phyloP scores from a whole-genome alignment of 2,113 vertebrate species.

The Platichthys flesus region DNA sequence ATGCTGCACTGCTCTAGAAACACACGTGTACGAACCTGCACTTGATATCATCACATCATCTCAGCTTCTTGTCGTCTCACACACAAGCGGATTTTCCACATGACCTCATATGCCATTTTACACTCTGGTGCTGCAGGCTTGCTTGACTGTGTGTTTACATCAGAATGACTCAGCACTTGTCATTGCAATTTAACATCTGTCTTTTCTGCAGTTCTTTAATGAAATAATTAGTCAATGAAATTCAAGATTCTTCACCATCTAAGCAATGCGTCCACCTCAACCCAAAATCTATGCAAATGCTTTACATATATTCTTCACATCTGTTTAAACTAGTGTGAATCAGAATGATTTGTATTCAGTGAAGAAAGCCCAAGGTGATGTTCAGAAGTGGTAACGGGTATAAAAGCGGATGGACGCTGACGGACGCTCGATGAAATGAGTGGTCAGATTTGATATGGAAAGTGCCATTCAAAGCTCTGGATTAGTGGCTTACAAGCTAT shows the following conservation, averaged over 20 bases:
- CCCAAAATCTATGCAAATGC: not conserved
- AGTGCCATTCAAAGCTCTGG: conserved; percentile 60
- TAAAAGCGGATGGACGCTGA: conserved; percentile 21
- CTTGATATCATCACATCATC: conserved; percentile 35
- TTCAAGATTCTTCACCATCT: not conserved
- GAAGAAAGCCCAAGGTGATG: not conserved
- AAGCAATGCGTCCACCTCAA: not conserved
- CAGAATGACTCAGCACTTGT: not conserved
- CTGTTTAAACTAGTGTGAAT: too few relatives aligned
- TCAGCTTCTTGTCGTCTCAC: conserved; percentile 35
- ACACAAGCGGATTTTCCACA: conserved; percentile 44
- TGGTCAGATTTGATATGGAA: conserved; percentile 64
- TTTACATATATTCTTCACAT: too few relatives aligned
- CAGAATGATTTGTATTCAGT: not conserved
- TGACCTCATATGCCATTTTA: conserved; percentile 55
- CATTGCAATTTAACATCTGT: not conserved
- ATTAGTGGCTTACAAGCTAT: conserved; percentile 74
- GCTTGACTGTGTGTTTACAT: not conserved
- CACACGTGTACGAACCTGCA: conserved; percentile 7
- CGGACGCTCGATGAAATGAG: conserved; percentile 55
- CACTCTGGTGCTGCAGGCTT: conserved; percentile 4
- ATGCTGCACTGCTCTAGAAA: conserved; percentile 3
- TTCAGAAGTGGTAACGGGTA: not conserved
- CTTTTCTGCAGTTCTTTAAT: not conserved
- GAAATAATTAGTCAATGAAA: not conserved